Conservation (phyloP, 2,888 invertebrate genomes). For the Eretmocerus hayati region DNA sequence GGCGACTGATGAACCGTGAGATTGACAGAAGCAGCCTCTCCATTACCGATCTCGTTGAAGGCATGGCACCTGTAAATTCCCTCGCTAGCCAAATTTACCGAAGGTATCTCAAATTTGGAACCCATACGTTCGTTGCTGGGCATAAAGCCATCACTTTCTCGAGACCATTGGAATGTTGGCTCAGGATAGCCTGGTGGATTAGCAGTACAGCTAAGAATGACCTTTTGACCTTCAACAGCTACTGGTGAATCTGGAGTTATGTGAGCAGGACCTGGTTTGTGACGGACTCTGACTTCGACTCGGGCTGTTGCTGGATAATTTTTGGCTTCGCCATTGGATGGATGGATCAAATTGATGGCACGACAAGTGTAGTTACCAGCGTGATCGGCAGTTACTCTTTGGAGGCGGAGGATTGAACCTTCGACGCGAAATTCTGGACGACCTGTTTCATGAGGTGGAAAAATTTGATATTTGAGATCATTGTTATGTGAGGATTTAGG, state of each 20-base stretch:
- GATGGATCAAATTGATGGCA: conserved; percentile 77
- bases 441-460: no score
- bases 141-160: conserved; percentile 61
- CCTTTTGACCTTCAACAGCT: conserved; percentile 75
- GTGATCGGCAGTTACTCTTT: conserved; percentile 73
- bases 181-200: conserved; percentile 90
- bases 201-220: conserved; percentile 78
- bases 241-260: conserved; percentile 79
- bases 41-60: conserved; percentile 80
- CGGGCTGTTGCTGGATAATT: conserved; percentile 76
- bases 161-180: conserved; percentile 85
- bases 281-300: conserved; percentile 75
- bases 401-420: conserved; percentile 68
- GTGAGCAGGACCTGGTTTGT: conserved; percentile 76
- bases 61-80: conserved; percentile 88
- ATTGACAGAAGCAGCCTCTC: conserved; percentile 74
- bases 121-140: conserved; percentile 72
- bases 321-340: conserved; percentile 61
- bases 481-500: no score
- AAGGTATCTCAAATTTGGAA: conserved; percentile 76
- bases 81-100: conserved; percentile 78
- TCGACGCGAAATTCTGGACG: conserved; percentile 77
- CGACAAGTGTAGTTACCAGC: conserved; percentile 86
- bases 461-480: no score
- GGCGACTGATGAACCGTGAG: conserved; percentile 86